These are phyloP conservation scores for Limnodromus scolopaceus DNA, from an alignment of 2,797 vertebrate genomes.

Conservation along the genomic window DNA sequence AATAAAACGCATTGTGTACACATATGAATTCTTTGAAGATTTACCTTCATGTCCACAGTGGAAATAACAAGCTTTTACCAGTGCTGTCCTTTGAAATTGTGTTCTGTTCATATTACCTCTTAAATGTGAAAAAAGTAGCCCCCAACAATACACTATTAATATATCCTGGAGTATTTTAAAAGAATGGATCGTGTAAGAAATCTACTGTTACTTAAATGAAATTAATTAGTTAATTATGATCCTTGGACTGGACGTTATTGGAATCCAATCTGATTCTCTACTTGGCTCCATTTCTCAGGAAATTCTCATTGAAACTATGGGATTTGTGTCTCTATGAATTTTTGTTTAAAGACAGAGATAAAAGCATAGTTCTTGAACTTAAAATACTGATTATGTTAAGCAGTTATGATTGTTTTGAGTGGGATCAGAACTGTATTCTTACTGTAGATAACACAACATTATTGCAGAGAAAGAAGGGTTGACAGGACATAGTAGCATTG, in stretches of 20 bases:
- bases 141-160: not conserved
- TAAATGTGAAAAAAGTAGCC: not conserved
- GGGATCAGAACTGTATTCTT: not conserved
- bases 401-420: not conserved
- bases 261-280: not conserved
- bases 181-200: not conserved
- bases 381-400: not conserved
- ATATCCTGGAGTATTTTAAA: not conserved
- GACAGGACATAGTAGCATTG: not conserved
- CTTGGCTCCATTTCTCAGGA: not conserved
- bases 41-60: not conserved
- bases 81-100: not conserved
- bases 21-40: not conserved
- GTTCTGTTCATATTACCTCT: accelerated
- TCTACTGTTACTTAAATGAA: not conserved
- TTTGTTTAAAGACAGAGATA: not conserved
- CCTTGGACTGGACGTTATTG: not conserved
- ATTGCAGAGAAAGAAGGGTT: not conserved
- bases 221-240: not conserved
- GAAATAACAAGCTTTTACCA: not conserved
- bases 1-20: not conserved
- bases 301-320: not conserved
- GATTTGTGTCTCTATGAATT: not conserved
- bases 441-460: not conserved
- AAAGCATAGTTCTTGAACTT: not conserved